phyloP scores from a whole-genome alignment of 2,113 vertebrate genomes.

The Syngnathus floridae region DNA sequence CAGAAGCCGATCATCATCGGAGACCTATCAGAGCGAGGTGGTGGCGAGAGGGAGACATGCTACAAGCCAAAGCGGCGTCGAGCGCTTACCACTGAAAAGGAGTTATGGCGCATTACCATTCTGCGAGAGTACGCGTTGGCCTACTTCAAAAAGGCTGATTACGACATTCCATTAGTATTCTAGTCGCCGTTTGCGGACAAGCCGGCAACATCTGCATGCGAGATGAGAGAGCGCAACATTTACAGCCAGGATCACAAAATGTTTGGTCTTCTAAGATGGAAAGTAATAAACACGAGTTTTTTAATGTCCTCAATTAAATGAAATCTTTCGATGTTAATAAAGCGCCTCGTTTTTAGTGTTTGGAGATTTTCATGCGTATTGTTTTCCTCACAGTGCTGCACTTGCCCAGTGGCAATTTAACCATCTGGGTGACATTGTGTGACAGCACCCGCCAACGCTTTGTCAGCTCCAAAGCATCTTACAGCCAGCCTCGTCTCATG shows the following conservation, averaged over 20 bases:
- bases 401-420: neutral
- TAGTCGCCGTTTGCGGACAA: constrained; percentile 69
- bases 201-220: constrained; percentile 70
- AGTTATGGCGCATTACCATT: constrained; percentile 73
- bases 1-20: constrained; percentile 51
- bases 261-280: constrained; percentile 30
- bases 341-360: neutral
- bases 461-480: neutral
- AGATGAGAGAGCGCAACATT: constrained; percentile 64
- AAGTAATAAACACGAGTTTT: constrained; percentile 32
- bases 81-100: constrained; percentile 64
- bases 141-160: constrained; percentile 74
- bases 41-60: neutral
- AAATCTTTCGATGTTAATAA: neutral
- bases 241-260: constrained; percentile 53
- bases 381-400: neutral
- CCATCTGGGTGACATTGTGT: neutral
- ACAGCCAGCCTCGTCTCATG: neutral
- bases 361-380: neutral
- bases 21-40: constrained; percentile 39
- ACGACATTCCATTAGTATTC: constrained; percentile 76
- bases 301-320: constrained; percentile 19
- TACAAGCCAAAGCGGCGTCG: constrained; percentile 33
- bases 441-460: neutral
- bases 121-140: constrained; percentile 66